A percentile compares a stretch with the other conserved stretches of the same genome.
Evolutionary conservation across 2,113 vertebrate genomes (phyloP).

Genomic region (Callipepla californica): DNA sequence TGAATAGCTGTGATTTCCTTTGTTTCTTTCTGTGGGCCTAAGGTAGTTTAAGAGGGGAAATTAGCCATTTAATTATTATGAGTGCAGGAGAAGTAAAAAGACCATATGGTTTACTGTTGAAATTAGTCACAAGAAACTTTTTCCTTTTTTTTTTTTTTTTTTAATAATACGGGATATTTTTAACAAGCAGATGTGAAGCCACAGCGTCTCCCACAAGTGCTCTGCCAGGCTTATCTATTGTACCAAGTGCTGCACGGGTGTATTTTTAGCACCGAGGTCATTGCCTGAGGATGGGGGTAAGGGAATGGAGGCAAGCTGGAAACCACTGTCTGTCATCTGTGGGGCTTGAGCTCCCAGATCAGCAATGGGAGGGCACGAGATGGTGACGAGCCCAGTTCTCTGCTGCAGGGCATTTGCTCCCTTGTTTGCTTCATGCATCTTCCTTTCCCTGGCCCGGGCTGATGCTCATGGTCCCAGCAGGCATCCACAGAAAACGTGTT

Average conservation of each 20-base stretch:
- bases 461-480: accelerated
- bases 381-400: accelerated
- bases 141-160: slow-evolving; percentile 55
- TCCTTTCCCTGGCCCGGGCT: background rate
- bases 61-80: slow-evolving; percentile 79
- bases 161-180: slow-evolving; percentile 81
- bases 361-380: background rate
- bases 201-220: slow-evolving; percentile 69
- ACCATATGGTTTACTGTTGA: slow-evolving; percentile 79
- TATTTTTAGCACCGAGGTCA: slow-evolving; percentile 51
- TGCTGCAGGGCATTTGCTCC: background rate
- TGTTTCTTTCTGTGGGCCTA: slow-evolving; percentile 76
- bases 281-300: background rate
- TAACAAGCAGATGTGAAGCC: slow-evolving; percentile 75
- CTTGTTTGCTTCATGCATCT: background rate
- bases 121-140: slow-evolving; percentile 83
- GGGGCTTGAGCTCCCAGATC: accelerated
- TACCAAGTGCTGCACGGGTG: background rate
- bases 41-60: slow-evolving; percentile 72
- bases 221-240: slow-evolving; percentile 63
- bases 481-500: accelerated
- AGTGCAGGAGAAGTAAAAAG: slow-evolving; percentile 76
- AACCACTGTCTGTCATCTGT: accelerated
- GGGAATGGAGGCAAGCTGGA: background rate
- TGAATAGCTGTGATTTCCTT: slow-evolving; percentile 75